Base-by-base conservation (phyloP, 2,797 vertebrate species). In the Falco peregrinus region DNA sequence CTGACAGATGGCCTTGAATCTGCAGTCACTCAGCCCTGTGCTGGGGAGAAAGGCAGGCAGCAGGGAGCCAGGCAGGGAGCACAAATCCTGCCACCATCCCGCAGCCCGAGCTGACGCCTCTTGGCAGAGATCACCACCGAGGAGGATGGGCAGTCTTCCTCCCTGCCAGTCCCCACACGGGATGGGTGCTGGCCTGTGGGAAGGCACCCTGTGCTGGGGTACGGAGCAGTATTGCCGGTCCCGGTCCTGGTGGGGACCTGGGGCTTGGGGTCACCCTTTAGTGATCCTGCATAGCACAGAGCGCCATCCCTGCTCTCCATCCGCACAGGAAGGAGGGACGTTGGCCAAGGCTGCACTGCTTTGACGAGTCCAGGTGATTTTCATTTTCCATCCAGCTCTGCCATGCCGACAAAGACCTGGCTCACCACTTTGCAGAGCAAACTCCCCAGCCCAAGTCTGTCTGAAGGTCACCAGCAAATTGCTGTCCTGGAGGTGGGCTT, bases 141-240 rank as follows among this genome's bases (percentile, higher is more conserved):
- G 64, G 37, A 43, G 21, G 43, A 45, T 45, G 43, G 47, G 35
- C 65, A 65, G 53, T 78, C 59, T 28, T 51, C 45, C 37, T 56
- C 56, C 60, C 6, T 0, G 0, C 43, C 2, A 2, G 14, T 13
- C 20, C n/a, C 17, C 26, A 1, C 0, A 1, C 1, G 4, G 57
- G 25, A 19, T 6, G 31, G 33, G 68, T 0, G 1, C n/a, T 61
- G 76, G 57, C 19, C 2, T 0, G 4, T 6, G 51, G 13, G 39
- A 47, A 31, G 14, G 33, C 10, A 6, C 47, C 6, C 35, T 25
- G 12, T 15, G 16, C 13, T 53, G 48, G 28, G 21, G 13, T 5
- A 31, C 11, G 5, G 26, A 16, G 10, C 47, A 28, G 53, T 26
- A 26, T 33, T 68, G 54, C 45, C 1, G 19, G 15, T 21, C 33